Conservation (phyloP, 2,797 vertebrate genomes). For the Acipenser ruthenus region DNA sequence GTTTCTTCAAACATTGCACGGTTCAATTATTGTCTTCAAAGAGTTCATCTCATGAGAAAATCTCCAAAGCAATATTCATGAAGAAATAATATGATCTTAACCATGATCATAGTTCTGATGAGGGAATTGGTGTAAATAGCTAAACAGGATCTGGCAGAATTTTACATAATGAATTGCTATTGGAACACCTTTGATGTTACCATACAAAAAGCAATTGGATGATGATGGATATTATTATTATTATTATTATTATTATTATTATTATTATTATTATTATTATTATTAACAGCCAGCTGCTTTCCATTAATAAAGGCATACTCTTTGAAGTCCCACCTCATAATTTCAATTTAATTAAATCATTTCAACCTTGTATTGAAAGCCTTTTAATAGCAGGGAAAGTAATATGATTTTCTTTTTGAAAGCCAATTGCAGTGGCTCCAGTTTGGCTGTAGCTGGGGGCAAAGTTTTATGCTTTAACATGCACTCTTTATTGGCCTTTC, state of each 20-base stretch:
- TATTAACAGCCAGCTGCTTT: slow-evolving; percentile 78
- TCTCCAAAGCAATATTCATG: slow-evolving; percentile 5
- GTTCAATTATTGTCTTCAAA: not conserved
- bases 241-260: slow-evolving; percentile 1
- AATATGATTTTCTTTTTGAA: slow-evolving; percentile 84
- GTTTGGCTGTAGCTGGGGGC: slow-evolving; percentile 74
- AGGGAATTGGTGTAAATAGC: not conserved
- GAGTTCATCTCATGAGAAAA: slow-evolving; percentile 1
- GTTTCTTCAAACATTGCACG: not conserved
- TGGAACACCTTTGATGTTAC: not conserved
- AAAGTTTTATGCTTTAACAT: slow-evolving; percentile 66
- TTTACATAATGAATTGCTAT: not conserved
- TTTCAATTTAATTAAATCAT: slow-evolving; percentile 82
- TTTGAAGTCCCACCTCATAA: slow-evolving; percentile 82
- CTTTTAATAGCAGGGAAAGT: slow-evolving; percentile 77
- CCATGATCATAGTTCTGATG: not conserved
- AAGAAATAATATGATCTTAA: not conserved
- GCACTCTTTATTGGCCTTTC: slow-evolving; percentile 76
- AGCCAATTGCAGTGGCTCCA: slow-evolving; percentile 76
- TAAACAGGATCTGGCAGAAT: not conserved
- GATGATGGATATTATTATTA: not conserved
- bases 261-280: slow-evolving; percentile 43
- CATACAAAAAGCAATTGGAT: too few relatives aligned
- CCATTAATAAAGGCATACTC: slow-evolving; percentile 69
- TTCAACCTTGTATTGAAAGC: slow-evolving; percentile 76